Evolutionary conservation across 2,113 vertebrate genomes (phyloP), one percentile per base, ranked within the genome.

Genomic region (Dissostichus mawsoni): DNA sequence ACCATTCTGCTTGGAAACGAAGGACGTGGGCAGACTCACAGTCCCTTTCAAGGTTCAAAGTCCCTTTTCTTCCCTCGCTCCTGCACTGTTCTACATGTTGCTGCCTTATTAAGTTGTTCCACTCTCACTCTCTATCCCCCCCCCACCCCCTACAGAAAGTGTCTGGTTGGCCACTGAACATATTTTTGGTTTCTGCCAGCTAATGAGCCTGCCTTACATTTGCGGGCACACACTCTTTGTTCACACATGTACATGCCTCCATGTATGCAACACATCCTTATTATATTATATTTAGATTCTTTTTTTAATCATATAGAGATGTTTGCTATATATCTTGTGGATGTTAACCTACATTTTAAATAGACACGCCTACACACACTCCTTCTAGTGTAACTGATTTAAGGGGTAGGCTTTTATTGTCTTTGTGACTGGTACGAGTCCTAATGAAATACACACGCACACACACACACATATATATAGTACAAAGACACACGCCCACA

Each of bases 41-140:
- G 90, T 93, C 90, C 85, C 92, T 94, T 92, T 94, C 82, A 90
- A 89, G 84, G 86, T 91, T 92, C 89, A 91, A 90, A 93, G 90
- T 91, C 73, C 57, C 81, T 66, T 84, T 89, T 90, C 87, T 78
- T 84, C 81, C 52, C 59, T 86, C 45, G n/a, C 78, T 86, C 85
- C 76, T 70, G 71, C 82, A 23, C 86, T 76, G 80, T 86, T 89
- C 90, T 90, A 87, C 82, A 81, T 90, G 88, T 87, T 79, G 86
- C 82, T 71, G 69, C 83, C 88, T 93, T 92, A 90, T 93, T 93
- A 92, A 90, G 84, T 86, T 83, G 81, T 81, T 86, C 74, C 57
- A 33, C 81, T 50, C 53, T 55, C 48, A 17, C 62, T 11, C 50
- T 67, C 65, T 13, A 57, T n/a, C 8, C 48, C 44, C 17, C 62